Conservation (phyloP, 1,140 invertebrate species). For the Drosophila bocqueti region DNA sequence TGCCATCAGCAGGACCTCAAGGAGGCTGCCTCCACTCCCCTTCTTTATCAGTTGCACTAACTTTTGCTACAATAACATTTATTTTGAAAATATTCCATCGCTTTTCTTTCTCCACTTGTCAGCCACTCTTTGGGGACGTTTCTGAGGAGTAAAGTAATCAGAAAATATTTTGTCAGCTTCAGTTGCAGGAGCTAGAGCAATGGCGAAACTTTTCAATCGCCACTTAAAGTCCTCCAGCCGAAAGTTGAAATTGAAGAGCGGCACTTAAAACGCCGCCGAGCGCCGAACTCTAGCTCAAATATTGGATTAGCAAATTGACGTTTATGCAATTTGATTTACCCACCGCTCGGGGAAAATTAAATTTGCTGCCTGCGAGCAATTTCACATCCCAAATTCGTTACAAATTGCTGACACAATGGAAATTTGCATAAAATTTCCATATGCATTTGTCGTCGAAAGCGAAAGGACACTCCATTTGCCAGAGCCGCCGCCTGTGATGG, state of each 20-base stretch:
- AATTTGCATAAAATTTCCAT: constrained; percentile 82
- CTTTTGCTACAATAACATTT: constrained; percentile 80
- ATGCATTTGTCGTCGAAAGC: constrained; percentile 54
- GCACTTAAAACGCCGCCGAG: constrained; percentile 27
- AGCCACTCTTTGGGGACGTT: constrained; percentile 30
- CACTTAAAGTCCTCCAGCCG: constrained; percentile 58
- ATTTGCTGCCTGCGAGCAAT: constrained; percentile 65
- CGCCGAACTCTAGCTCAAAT: constrained; percentile 26
- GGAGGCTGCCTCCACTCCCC: constrained; percentile 6
- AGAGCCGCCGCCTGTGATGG: constrained; percentile 6
- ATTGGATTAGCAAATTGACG: constrained; percentile 75
- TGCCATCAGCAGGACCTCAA: constrained; percentile 68
- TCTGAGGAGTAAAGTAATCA: constrained; percentile 71
- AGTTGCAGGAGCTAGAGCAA: constrained; percentile 24
- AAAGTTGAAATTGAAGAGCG: constrained; percentile 41
- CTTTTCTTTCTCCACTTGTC: constrained; percentile 1
- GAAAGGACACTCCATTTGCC: constrained; percentile 60
- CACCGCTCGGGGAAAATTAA: constrained; percentile 69
- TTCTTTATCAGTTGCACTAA: constrained; percentile 70
- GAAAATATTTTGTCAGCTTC: constrained; percentile 80
- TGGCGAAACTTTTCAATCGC: constrained; percentile 29
- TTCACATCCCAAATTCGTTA: constrained; percentile 74
- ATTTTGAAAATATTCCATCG: constrained; percentile 68
- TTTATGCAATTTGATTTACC: constrained; percentile 79
- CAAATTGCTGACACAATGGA: constrained; percentile 75